phyloP scores from a whole-genome alignment of 2,113 vertebrate species.

The Cichladusa arquata region DNA sequence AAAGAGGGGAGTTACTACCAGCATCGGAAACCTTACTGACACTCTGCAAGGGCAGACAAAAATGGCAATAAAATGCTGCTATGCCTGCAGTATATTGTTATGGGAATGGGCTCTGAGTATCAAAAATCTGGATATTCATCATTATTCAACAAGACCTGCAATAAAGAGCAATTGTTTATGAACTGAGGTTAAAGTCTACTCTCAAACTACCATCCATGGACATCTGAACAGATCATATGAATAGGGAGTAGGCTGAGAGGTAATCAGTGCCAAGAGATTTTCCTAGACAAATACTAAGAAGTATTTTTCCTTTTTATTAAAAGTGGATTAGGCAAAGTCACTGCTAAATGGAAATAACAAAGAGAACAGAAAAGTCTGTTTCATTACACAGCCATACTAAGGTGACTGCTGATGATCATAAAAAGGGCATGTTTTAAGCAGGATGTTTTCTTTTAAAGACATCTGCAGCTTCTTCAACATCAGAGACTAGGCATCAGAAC shows the following conservation, averaged over 20 bases:
- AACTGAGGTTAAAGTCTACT: background rate
- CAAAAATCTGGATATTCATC: background rate
- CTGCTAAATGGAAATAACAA: background rate
- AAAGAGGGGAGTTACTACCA: background rate
- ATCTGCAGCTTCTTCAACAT: background rate
- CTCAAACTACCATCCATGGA: background rate
- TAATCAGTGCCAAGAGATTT: background rate
- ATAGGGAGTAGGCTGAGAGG: background rate
- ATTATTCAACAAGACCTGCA: background rate
- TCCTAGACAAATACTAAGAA: background rate
- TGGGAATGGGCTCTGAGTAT: background rate
- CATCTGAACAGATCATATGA: background rate
- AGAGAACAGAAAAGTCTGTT: background rate
- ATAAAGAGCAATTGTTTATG: background rate
- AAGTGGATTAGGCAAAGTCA: background rate
- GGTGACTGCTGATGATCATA: background rate
- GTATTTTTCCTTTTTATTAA: constrained; percentile 11
- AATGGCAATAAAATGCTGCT: background rate
- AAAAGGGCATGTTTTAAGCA: background rate
- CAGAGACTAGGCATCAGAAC: background rate
- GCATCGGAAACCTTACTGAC: background rate
- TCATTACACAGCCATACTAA: background rate
- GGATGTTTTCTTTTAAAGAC: constrained; percentile 5
- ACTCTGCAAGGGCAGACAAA: background rate
- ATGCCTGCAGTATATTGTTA: background rate